A percentile compares a stretch with the other conserved stretches of the same genome.
These are phyloP conservation scores for Araneus ventricosus DNA, from an alignment of 1,140 invertebrate genomes.

Conservation along the genomic window DNA sequence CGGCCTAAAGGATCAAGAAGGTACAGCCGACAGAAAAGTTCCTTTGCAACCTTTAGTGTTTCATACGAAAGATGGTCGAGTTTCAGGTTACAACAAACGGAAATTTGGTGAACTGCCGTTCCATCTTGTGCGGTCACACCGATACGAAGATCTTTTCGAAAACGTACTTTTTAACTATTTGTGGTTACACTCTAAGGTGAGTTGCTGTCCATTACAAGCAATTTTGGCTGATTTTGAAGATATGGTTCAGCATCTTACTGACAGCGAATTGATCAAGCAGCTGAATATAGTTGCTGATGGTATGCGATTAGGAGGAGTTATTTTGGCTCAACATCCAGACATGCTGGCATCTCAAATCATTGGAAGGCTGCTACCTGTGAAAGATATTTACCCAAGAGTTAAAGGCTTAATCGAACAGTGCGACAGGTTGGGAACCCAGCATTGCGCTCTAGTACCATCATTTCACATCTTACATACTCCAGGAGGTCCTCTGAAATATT, in stretches of 20 bases:
- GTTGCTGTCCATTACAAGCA: constrained; percentile 95
- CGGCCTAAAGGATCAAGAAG: constrained; percentile 88
- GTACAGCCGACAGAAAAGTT: constrained; percentile 96
- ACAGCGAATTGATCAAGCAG: constrained; percentile 90
- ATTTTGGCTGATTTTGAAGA: constrained; percentile 98
- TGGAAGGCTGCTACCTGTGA: constrained; percentile 95
- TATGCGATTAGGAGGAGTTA: constrained; percentile 92
- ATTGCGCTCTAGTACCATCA: constrained; percentile 94
- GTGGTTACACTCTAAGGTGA: constrained; percentile 97
- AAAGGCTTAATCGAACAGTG: constrained; percentile 93
- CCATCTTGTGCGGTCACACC: constrained; percentile 92
- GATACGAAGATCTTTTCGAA: constrained; percentile 95
- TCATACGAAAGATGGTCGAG: constrained; percentile 91
- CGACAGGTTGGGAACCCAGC: constrained; percentile 90
- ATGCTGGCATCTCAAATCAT: constrained; percentile 98
- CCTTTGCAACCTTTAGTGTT: constrained; percentile 97
- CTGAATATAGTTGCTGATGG: constrained; percentile 89
- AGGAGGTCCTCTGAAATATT: constrained; percentile 98
- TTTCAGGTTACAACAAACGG: constrained; percentile 90
- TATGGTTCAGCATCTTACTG: constrained; percentile 90
- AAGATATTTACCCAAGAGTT: constrained; percentile 90
- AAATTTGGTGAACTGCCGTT: constrained; percentile 97
- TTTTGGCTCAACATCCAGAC: constrained; percentile 93
- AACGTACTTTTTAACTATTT: constrained; percentile 98
- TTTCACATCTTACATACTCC: constrained; percentile 98